phyloP scores from a whole-genome alignment of 2,113 vertebrate species.

The Callocephalon fimbriatum region DNA sequence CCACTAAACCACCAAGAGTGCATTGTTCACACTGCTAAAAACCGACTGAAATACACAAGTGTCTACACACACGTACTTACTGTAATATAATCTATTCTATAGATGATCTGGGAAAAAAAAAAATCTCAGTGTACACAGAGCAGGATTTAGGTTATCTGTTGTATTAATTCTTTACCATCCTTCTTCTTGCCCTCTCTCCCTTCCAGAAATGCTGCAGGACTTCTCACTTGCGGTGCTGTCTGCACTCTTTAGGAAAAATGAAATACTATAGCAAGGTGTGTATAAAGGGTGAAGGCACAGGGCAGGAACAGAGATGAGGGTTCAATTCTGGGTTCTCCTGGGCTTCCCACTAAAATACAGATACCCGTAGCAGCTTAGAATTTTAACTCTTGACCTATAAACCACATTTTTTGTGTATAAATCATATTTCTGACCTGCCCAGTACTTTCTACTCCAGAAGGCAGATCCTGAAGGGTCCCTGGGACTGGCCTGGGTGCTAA shows the following conservation, averaged over 20 bases:
- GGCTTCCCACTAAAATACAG: not conserved
- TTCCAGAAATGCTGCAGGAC: not conserved
- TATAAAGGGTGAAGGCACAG: not conserved
- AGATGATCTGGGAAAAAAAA: not conserved
- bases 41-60: not conserved
- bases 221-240: not conserved
- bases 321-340: not conserved
- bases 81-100: not conserved
- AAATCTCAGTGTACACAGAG: not conserved
- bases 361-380: not conserved
- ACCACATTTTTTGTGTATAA: not conserved
- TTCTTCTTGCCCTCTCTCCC: not conserved
- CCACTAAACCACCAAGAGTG: not conserved
- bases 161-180: not conserved
- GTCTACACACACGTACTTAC: not conserved
- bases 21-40: not conserved
- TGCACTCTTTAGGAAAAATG: not conserved
- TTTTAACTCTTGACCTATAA: not conserved
- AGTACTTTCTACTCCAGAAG: not conserved
- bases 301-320: not conserved
- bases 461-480: not conserved
- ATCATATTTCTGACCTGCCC: rapidly evolving
- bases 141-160: not conserved
- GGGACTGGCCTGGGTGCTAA: not conserved
- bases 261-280: not conserved